Evolutionary conservation across 2,888 invertebrate species (phyloP).

Genomic region (Nomada ruficornis): DNA sequence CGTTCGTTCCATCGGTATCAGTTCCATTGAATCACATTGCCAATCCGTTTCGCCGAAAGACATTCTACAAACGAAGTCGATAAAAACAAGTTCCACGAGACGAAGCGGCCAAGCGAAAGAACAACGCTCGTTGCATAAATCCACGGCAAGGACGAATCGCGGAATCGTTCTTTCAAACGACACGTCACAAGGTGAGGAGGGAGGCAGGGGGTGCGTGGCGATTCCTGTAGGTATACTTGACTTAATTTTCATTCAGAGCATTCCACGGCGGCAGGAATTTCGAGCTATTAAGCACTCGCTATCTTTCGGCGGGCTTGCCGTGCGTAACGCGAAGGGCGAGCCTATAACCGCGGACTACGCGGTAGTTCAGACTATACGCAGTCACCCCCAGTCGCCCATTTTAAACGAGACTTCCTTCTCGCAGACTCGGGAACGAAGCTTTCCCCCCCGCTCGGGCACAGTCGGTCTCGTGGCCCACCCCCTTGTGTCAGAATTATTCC

Average conservation of each 20-base stretch:
- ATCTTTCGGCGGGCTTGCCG: constrained; percentile 79
- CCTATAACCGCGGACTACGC: constrained; percentile 69
- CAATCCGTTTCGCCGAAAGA: neutral
- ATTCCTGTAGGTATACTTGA: constrained; percentile 70
- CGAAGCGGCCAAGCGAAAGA: neutral
- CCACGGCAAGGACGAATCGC: constrained; percentile 34
- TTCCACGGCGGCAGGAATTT: constrained; percentile 81
- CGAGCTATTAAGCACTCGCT: constrained; percentile 82
- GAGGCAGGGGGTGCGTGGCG: constrained; percentile 12
- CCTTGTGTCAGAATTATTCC: constrained; percentile 82
- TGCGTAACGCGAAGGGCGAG: constrained; percentile 72
- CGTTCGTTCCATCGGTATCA: neutral
- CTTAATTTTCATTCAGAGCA: constrained; percentile 83
- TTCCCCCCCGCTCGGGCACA: constrained; percentile 12
- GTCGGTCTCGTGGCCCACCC: constrained; percentile 9
- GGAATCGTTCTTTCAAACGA: constrained; percentile 36
- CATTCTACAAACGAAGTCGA: neutral
- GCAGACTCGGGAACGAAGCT: constrained; percentile 51
- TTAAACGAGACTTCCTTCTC: constrained; percentile 65
- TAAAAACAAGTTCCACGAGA: neutral
- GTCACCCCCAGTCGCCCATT: constrained; percentile 48
- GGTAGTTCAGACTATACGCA: constrained; percentile 60
- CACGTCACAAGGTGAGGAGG: neutral
- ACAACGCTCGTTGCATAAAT: neutral
- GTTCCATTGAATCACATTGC: neutral